Conservation (phyloP, 1,140 invertebrate species). For the Panulirus ornatus region DNA sequence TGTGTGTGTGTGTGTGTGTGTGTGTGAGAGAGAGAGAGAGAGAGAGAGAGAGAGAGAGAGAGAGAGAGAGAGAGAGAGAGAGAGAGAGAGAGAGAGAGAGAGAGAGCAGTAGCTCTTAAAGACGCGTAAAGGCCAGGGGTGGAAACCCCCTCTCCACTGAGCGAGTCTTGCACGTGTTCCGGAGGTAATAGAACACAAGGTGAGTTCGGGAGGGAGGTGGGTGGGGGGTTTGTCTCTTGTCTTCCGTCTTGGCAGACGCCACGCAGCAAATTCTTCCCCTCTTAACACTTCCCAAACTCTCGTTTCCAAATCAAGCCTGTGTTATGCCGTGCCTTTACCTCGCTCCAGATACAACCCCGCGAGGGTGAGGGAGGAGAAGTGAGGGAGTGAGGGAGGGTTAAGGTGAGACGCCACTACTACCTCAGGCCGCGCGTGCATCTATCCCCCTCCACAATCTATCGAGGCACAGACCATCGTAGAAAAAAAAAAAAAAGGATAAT, state of each 20-base stretch:
- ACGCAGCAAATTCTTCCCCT: not conserved
- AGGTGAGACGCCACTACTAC: not conserved
- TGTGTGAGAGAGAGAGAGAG: constrained; percentile 11
- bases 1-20: not conserved
- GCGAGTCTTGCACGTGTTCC: not conserved
- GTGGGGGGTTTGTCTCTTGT: no score
- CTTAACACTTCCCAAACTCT: constrained; percentile 17
- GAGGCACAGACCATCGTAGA: no score
- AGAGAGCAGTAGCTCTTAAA: not conserved
- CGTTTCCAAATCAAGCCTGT: constrained; percentile 24
- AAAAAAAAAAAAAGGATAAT: no score
- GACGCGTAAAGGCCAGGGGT: not conserved
- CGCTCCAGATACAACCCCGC: not conserved
- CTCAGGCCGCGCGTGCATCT: not conserved
- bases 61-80: constrained; percentile 38
- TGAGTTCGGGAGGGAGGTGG: no score
- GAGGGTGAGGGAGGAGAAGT: no score
- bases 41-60: constrained; percentile 29
- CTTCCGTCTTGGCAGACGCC: not conserved
- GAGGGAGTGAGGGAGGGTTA: no score
- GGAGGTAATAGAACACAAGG: not conserved
- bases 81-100: not conserved
- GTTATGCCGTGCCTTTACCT: not conserved
- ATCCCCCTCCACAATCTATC: no score
- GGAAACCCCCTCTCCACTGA: not conserved